phyloP scores from a whole-genome alignment of 1,140 invertebrate species.

The Cydia splendana region DNA sequence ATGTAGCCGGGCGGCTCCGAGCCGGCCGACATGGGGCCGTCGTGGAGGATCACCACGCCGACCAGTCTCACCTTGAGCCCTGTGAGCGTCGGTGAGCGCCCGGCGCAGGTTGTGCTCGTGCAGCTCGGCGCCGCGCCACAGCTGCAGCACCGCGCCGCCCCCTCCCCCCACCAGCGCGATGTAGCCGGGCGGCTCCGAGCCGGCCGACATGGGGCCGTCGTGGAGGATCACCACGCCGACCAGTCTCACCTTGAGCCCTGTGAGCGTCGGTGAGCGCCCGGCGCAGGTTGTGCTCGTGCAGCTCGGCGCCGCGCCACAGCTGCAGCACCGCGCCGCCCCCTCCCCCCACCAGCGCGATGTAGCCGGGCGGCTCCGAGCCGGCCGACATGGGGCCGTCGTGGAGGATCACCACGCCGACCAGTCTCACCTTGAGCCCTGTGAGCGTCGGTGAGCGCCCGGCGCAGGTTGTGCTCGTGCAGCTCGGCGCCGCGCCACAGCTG shows the following conservation, averaged over 20 bases:
- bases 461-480: conserved; percentile 55
- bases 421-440: conserved; percentile 49
- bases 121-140: conserved; percentile 58
- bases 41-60: conserved; percentile 53
- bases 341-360: neutral
- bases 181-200: neutral
- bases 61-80: conserved; percentile 51
- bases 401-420: conserved; percentile 57
- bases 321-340: conserved; percentile 55
- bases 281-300: conserved; percentile 57
- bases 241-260: conserved; percentile 50
- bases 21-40: conserved; percentile 25
- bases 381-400: conserved; percentile 34
- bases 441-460: conserved; percentile 55
- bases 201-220: conserved; percentile 33
- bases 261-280: conserved; percentile 54
- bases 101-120: conserved; percentile 57
- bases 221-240: conserved; percentile 54
- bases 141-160: conserved; percentile 56
- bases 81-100: conserved; percentile 53
- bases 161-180: neutral
- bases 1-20: neutral
- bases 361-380: neutral
- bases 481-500: conserved; percentile 61
- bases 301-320: conserved; percentile 57